Evolutionary conservation across 2,888 invertebrate genomes (phyloP).

Genomic region (Phyllotreta striolata): DNA sequence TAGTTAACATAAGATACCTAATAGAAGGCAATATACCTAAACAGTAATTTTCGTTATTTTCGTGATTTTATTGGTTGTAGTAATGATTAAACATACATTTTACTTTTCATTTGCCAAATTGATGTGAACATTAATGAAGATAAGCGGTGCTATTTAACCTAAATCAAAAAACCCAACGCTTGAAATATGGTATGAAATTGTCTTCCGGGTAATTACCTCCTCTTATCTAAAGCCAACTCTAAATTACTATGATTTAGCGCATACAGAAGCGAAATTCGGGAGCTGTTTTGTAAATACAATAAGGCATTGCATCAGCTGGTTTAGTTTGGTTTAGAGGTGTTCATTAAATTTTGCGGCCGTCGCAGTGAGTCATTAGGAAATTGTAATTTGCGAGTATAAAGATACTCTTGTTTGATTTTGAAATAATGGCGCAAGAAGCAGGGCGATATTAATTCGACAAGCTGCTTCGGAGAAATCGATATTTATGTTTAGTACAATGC

Average conservation of each 20-base stretch:
- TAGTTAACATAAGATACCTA: no score
- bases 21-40: no score
- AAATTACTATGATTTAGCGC: slow-evolving; percentile 15
- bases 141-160: slow-evolving; percentile 1
- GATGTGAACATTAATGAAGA: slow-evolving; percentile 3
- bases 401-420: slow-evolving; percentile 14
- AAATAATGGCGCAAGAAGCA: slow-evolving; percentile 3
- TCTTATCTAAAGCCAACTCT: slow-evolving; percentile 16
- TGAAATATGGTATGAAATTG: slow-evolving; percentile 12
- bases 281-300: slow-evolving; percentile 18
- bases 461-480: not conserved
- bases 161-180: slow-evolving; percentile 5
- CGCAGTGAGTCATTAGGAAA: slow-evolving; percentile 17
- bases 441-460: not conserved
- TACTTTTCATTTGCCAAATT: not conserved
- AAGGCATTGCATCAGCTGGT: slow-evolving; percentile 16
- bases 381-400: slow-evolving; percentile 7
- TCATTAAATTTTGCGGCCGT: slow-evolving; percentile 17
- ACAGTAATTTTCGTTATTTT: no score
- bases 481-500: not conserved
- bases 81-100: no score
- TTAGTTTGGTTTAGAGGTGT: slow-evolving; percentile 11
- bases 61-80: no score
- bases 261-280: slow-evolving; percentile 12
- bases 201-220: slow-evolving; percentile 9